These are phyloP conservation scores for Melitaea cinxia DNA, from an alignment of 1,140 invertebrate species.

Conservation along the genomic window DNA sequence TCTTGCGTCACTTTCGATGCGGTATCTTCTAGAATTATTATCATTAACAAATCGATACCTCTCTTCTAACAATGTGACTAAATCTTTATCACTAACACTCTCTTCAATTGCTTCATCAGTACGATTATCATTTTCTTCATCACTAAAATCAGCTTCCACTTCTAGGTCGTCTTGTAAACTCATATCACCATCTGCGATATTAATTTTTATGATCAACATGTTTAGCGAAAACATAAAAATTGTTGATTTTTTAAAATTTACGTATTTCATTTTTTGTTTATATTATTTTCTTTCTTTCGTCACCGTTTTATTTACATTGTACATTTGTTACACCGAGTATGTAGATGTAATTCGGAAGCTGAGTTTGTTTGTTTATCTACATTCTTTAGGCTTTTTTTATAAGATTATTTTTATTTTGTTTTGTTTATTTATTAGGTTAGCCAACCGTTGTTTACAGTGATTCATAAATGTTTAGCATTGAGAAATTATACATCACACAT, in stretches of 20 bases:
- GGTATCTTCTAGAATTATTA: constrained; percentile 57
- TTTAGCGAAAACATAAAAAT: neutral
- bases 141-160: neutral
- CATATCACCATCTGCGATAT: constrained; percentile 6
- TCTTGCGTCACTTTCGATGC: constrained; percentile 45
- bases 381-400: too few relatives aligned
- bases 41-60: constrained; percentile 66
- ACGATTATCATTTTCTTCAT: neutral
- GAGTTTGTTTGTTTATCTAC: too few relatives aligned
- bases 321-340: neutral
- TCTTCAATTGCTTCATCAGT: constrained; percentile 16
- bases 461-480: too few relatives aligned
- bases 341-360: too few relatives aligned
- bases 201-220: constrained; percentile 1
- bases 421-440: too few relatives aligned
- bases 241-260: constrained; percentile 2
- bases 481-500: too few relatives aligned
- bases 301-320: too few relatives aligned
- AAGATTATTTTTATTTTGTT: too few relatives aligned
- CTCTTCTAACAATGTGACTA: constrained; percentile 58
- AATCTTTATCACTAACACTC: constrained; percentile 44
- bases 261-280: neutral
- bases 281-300: too few relatives aligned
- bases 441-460: too few relatives aligned
- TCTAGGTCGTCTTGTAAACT: neutral